phyloP scores from a whole-genome alignment of 53 echinoderm and acorn worm species.

The Temnopleurus reevesii region DNA sequence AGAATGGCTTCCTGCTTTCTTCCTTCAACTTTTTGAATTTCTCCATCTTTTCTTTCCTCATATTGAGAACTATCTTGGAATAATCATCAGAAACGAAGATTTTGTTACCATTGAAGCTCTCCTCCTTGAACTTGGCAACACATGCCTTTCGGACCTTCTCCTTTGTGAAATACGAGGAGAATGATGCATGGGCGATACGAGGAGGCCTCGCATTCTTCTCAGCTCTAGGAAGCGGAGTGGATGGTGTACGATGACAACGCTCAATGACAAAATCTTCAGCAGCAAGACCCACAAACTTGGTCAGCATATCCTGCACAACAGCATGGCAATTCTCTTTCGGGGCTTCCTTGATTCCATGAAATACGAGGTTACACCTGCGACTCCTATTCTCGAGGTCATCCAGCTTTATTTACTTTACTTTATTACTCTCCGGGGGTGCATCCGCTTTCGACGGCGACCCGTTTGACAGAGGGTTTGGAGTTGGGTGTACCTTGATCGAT shows the following conservation, averaged over 20 bases:
- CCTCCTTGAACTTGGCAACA: not conserved
- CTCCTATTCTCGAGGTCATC: no score
- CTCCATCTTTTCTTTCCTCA: no score
- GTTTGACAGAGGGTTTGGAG: no score
- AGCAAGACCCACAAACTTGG: not conserved
- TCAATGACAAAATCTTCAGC: not conserved
- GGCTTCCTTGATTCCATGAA: not conserved
- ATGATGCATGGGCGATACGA: not conserved
- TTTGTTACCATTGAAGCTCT: no score
- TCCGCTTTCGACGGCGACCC: no score
- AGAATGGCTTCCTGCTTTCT: no score
- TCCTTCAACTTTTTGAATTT: no score
- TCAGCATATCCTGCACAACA: not conserved
- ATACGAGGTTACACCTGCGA: not conserved
- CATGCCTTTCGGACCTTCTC: not conserved
- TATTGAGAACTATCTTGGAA: no score
- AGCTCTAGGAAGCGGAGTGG: not conserved
- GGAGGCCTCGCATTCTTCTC: not conserved
- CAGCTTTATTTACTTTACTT: no score
- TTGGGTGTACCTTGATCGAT: no score
- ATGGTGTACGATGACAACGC: slow-evolving; percentile 16
- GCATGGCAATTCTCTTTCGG: not conserved
- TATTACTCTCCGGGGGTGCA: no score
- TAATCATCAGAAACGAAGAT: no score
- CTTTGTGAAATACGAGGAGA: not conserved